Evolutionary conservation across 2,113 vertebrate genomes (phyloP), one percentile per base, ranked within the genome.

Genomic region (Mustelus asterias): DNA sequence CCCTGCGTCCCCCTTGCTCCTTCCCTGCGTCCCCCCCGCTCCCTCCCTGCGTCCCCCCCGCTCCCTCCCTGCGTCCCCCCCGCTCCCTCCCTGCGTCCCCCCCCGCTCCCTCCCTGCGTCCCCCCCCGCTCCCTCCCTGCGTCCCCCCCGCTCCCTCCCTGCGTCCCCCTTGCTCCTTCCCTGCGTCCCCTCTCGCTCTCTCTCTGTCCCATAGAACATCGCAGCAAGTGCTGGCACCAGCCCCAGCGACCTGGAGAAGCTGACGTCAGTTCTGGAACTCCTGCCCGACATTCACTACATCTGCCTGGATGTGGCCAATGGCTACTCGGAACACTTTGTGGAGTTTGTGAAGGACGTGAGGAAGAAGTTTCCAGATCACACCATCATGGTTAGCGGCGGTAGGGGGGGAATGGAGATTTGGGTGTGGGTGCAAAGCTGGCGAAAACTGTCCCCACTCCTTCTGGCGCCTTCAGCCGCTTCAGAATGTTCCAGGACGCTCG

Each of bases 261-360:
- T 99, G 65, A 97, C 97, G 18, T 97, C 97, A 89, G 97, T 99
- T 76, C 88, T 99, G 96, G 96, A 97, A 9, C 97, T 97, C 0
- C 96, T 99, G 96, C 98, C 98, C 0, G 96, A 98, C 96, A 96
- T 99, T 70, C 63, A 97, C 95, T 98, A 98, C 93, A 98, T 99
- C 96, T 99, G 98, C 70, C 97, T 99, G 3, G 99, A 99, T 0
- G 98, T 99, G 95, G 99, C 98, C 33, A 99, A 99, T 4, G 99
- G 99, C 95, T 99, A 99, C 97, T 99, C 99, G 0, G 99, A 99
- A 83, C 98, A 99, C 97, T 99, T 99, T 96, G 98, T 99, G 96
- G 98, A 99, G 97, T 99, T 98, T 80, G 98, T 99, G 96, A 98
- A 98, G 96, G 98, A 98, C 0, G 98, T 99, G 96, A 96, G 98